These are phyloP conservation scores for Osmoderma eremita DNA, from an alignment of 2,888 invertebrate genomes.

Conservation along the genomic window DNA sequence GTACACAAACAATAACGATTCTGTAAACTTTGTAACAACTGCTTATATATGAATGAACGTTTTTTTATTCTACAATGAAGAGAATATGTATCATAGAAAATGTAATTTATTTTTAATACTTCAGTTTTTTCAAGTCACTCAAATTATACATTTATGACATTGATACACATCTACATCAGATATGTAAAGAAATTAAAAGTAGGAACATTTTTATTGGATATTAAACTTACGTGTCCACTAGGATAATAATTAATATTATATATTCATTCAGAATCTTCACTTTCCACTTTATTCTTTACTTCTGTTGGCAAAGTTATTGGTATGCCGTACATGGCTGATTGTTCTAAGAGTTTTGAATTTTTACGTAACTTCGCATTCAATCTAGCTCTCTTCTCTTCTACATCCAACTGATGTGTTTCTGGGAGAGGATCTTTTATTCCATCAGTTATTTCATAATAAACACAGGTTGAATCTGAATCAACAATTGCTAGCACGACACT, in stretches of 20 bases:
- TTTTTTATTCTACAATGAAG: too few species aligned
- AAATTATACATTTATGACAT: too few species aligned
- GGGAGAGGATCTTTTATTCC: constrained; percentile 55
- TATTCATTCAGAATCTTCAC: neutral
- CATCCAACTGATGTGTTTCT: constrained; percentile 51
- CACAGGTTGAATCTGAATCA: constrained; percentile 63
- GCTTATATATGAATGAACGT: too few species aligned
- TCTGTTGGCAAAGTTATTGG: constrained; percentile 51
- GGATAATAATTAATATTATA: constrained; percentile 10
- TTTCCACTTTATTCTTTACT: neutral
- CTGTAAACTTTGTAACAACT: too few species aligned
- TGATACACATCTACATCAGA: neutral
- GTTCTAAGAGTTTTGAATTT: constrained; percentile 52
- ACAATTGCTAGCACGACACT: constrained; percentile 61
- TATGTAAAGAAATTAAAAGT: neutral
- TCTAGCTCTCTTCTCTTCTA: constrained; percentile 53
- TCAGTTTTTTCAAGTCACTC: too few species aligned
- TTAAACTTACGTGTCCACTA: neutral
- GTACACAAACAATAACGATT: too few species aligned
- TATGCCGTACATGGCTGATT: constrained; percentile 55
- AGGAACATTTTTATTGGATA: neutral
- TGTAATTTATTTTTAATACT: neutral
- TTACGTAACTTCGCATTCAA: constrained; percentile 55
- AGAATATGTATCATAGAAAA: neutral
- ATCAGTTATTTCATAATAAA: constrained; percentile 63